Evolutionary conservation across 2,113 vertebrate species (phyloP).

Genomic region (Macrotus californicus): DNA sequence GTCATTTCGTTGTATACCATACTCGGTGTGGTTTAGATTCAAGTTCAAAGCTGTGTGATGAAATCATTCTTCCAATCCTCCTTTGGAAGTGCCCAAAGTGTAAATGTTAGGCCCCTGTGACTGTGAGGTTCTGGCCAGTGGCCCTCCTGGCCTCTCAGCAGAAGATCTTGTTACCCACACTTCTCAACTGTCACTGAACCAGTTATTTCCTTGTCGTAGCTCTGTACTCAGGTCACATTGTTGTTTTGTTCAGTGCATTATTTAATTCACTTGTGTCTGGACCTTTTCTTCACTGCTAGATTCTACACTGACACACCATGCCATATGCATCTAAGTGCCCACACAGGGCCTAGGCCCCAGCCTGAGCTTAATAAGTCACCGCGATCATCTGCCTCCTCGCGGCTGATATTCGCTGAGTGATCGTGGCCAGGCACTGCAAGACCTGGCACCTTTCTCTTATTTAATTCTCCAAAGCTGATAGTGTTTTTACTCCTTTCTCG

Average conservation of each 20-base stretch:
- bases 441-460: not conserved
- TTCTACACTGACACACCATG: not conserved
- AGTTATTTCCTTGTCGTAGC: not conserved
- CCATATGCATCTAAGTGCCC: not conserved
- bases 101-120: not conserved
- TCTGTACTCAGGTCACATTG: not conserved
- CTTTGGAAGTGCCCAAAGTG: not conserved
- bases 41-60: not conserved
- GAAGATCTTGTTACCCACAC: not conserved
- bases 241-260: not conserved
- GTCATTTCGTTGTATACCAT: not conserved
- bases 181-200: not conserved
- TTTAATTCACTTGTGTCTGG: not conserved
- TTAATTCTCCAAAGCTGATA: not conserved
- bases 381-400: not conserved
- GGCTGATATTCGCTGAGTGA: not conserved
- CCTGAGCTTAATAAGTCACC: not conserved
- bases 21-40: not conserved
- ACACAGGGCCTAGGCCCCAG: not conserved
- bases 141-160: not conserved
- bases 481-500: not conserved
- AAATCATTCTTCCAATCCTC: not conserved
- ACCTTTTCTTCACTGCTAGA: not conserved
- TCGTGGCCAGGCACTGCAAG: not conserved
- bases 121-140: not conserved